phyloP scores from a whole-genome alignment of 2,113 vertebrate genomes.

The Pimephales promelas region DNA sequence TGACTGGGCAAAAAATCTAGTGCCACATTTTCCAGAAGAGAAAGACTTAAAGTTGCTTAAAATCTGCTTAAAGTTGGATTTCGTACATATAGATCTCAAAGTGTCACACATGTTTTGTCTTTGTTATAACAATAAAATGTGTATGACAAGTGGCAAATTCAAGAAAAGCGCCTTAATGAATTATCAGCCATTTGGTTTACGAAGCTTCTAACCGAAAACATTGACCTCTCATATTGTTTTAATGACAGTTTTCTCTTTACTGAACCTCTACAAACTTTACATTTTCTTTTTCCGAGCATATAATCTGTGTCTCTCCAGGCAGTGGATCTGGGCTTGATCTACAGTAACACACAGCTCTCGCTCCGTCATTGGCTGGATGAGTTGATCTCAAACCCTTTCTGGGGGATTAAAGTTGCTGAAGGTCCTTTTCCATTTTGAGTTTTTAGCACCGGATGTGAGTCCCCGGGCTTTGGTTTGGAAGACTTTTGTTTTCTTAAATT shows the following conservation, averaged over 20 bases:
- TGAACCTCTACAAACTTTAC: background rate
- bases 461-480: background rate
- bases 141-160: background rate
- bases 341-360: background rate
- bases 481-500: too few relatives aligned
- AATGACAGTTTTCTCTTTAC: background rate
- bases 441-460: background rate
- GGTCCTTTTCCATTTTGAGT: background rate
- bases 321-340: background rate
- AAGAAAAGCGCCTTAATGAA: background rate
- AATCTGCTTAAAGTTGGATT: background rate
- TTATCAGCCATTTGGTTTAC: background rate
- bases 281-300: background rate
- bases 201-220: background rate
- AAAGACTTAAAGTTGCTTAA: too few relatives aligned
- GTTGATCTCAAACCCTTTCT: slow-evolving; percentile 21
- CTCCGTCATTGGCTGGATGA: background rate
- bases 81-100: background rate
- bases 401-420: slow-evolving; percentile 11
- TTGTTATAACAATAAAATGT: background rate
- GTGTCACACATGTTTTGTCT: background rate
- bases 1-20: background rate
- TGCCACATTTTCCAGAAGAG: background rate
- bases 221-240: background rate
- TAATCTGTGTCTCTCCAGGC: slow-evolving; percentile 1